A percentile compares a stretch with the other conserved stretches of the same genome.
Conservation (phyloP, 2,797 vertebrate species). For the Dendrocincla tyrannina region DNA sequence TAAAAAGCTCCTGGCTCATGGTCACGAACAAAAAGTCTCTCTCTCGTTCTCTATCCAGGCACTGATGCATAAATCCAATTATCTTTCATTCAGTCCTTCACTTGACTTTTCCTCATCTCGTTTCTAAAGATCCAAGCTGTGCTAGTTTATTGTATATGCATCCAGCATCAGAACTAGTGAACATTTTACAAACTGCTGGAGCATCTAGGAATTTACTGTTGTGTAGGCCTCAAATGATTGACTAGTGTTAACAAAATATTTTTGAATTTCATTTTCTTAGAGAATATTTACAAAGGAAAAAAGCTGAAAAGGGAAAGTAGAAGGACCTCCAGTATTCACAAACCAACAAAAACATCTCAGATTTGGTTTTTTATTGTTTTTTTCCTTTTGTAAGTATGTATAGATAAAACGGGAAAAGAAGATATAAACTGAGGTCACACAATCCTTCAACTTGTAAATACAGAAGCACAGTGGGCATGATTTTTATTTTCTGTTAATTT, state of each 20-base stretch:
- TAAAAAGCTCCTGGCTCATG: background rate
- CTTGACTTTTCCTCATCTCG: background rate
- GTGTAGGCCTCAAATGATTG: background rate
- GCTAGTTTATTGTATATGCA: background rate
- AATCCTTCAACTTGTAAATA: background rate
- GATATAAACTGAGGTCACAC: background rate
- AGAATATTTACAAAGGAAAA: background rate
- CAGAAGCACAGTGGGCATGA: background rate
- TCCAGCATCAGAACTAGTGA: background rate
- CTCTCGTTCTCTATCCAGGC: background rate
- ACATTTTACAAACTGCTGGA: background rate
- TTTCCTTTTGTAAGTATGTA: background rate
- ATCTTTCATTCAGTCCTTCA: constrained; percentile 13
- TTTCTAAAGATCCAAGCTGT: background rate
- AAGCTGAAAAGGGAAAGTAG: background rate
- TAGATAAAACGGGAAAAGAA: background rate
- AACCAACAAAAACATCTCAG: background rate
- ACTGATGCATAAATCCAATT: constrained; percentile 12
- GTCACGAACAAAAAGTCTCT: background rate
- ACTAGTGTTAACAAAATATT: background rate
- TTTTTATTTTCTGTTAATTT: background rate
- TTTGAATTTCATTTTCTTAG: background rate
- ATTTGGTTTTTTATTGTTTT: background rate
- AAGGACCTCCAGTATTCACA: background rate
- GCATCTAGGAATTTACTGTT: background rate